phyloP scores from a whole-genome alignment of 2,888 invertebrate genomes.

The Balanococcus diminutus region DNA sequence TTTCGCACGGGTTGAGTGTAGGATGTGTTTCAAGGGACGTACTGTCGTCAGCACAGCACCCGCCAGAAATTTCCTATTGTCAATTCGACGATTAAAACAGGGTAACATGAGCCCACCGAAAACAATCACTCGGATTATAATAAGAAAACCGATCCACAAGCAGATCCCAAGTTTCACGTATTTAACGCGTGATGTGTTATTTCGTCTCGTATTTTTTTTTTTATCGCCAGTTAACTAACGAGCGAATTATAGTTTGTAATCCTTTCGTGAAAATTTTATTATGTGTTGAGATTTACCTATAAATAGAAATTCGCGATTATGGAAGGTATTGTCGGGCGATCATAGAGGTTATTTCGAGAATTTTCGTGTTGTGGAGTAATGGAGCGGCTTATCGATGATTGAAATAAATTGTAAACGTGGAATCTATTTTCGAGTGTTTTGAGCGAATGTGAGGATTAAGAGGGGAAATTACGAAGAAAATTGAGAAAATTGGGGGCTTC shows the following conservation, averaged over 20 bases:
- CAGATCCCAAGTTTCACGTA: not conserved
- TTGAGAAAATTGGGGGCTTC: not conserved
- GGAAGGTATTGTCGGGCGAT: not conserved
- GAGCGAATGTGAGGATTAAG: not conserved
- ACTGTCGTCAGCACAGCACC: not conserved
- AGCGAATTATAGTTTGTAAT: not conserved
- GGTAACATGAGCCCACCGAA: too few relatives aligned
- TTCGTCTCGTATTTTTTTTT: not conserved
- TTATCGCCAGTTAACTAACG: not conserved
- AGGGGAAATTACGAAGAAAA: not conserved
- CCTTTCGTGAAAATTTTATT: not conserved
- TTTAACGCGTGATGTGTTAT: not conserved
- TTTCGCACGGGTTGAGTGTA: not conserved
- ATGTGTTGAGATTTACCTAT: not conserved
- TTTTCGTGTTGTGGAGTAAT: not conserved
- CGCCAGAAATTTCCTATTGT: not conserved
- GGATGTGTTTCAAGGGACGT: not conserved
- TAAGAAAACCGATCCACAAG: too few relatives aligned
- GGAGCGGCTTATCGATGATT: not conserved
- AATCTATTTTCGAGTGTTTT: not conserved
- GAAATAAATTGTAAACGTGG: not conserved
- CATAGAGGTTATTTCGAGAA: not conserved
- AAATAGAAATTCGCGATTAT: not conserved
- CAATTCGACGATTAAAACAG: not conserved
- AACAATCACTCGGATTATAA: too few relatives aligned